Percentiles rank a stretch among this genome's conserved stretches.
Conservation (phyloP, 2,888 invertebrate species). For the Lepidochrysops patricia region DNA sequence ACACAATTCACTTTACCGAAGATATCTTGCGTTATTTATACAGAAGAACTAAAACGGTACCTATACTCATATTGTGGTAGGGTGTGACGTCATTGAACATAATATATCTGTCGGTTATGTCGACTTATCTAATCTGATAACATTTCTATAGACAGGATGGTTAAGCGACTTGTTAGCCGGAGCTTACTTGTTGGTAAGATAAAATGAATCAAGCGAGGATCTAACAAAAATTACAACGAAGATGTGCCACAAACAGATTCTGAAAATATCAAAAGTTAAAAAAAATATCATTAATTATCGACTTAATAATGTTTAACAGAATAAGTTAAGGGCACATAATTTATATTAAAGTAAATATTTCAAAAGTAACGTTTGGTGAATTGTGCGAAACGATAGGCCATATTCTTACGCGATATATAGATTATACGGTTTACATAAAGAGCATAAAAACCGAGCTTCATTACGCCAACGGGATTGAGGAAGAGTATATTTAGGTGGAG, state of each 20-base stretch:
- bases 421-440: not conserved
- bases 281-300: too few relatives aligned
- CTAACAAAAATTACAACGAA: too few relatives aligned
- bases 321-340: too few relatives aligned
- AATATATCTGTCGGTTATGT: not conserved
- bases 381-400: too few relatives aligned
- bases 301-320: too few relatives aligned
- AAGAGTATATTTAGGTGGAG: slow-evolving; percentile 5
- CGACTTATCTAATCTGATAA: not conserved
- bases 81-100: not conserved
- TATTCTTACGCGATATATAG: too few relatives aligned
- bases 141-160: not conserved
- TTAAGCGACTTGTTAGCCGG: too few relatives aligned
- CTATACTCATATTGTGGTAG: not conserved
- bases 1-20: too few relatives aligned
- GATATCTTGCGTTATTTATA: slow-evolving; percentile 29
- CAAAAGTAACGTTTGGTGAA: too few relatives aligned
- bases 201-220: not conserved
- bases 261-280: too few relatives aligned
- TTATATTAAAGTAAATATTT: too few relatives aligned
- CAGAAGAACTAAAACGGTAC: not conserved
- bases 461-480: not conserved
- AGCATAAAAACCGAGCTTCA: not conserved
- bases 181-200: not conserved
- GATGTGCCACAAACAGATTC: too few relatives aligned